Percentiles rank a stretch among this genome's conserved stretches.
phyloP scores from a whole-genome alignment of 2,888 invertebrate species.

The Nephrotoma appendiculata region DNA sequence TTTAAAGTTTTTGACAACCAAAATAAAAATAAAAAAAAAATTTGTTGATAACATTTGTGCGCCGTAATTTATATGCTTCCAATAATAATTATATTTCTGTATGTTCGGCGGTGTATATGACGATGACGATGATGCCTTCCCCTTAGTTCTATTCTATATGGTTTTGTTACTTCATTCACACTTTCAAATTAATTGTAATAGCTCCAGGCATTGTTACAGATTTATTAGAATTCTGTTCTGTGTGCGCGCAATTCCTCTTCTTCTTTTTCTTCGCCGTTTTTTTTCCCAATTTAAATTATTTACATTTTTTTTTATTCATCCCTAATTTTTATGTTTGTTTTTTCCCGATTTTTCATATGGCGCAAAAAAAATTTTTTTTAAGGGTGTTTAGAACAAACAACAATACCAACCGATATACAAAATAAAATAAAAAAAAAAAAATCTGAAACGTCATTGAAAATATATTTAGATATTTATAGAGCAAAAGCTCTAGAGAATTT shows the following conservation, averaged over 20 bases:
- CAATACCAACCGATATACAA: not conserved
- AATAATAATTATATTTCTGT: not conserved
- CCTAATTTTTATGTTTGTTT: not conserved
- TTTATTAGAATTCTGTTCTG: not conserved
- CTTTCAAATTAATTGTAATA: not conserved
- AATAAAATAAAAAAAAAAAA: not conserved
- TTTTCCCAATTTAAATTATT: not conserved
- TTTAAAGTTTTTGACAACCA: not conserved
- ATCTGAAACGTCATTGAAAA: not conserved
- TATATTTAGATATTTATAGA: not conserved
- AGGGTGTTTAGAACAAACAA: not conserved
- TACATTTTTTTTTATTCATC: not conserved
- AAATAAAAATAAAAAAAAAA: not conserved
- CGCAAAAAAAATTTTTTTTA: not conserved
- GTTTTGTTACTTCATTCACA: not conserved
- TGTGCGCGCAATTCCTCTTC: not conserved
- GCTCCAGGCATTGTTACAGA: not conserved
- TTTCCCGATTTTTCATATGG: not conserved
- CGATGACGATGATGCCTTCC: not conserved
- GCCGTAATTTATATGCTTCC: not conserved
- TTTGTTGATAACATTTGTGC: not conserved
- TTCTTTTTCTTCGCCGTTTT: not conserved
- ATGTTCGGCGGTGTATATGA: not conserved
- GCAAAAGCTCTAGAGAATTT: not conserved
- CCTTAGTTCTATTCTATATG: not conserved